Conservation (phyloP, 2,797 vertebrate species). For the Euphonia xanthogaster region DNA sequence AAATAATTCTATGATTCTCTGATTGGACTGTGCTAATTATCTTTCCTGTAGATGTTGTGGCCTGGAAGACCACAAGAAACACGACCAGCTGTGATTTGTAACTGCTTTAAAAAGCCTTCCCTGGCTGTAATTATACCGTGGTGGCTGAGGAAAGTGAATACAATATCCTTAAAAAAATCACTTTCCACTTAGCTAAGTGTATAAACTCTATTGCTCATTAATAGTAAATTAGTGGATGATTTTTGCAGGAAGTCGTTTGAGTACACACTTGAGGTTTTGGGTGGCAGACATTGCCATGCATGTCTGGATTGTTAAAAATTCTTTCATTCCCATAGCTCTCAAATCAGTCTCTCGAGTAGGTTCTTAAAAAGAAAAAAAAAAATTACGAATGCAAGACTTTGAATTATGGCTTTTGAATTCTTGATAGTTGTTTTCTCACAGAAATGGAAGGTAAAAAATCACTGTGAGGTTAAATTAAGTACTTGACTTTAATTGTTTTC, state of each 20-base stretch:
- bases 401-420: neutral
- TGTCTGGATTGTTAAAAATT: neutral
- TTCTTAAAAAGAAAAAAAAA: neutral
- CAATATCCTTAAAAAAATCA: neutral
- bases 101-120: neutral
- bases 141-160: neutral
- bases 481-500: neutral
- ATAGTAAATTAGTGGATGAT: neutral
- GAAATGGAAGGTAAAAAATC: neutral
- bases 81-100: neutral
- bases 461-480: neutral
- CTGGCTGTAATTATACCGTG: neutral
- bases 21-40: neutral
- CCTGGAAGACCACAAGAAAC: neutral
- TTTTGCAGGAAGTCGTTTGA: constrained; percentile 9
- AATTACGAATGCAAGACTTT: neutral
- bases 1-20: neutral
- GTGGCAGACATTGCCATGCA: neutral
- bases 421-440: neutral
- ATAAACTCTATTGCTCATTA: neutral
- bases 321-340: neutral
- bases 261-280: neutral
- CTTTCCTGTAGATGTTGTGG: neutral
- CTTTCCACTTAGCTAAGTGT: neutral
- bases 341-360: neutral